These are phyloP conservation scores for Sisor rabdophorus DNA, from an alignment of 2,113 vertebrate species.

Conservation along the genomic window DNA sequence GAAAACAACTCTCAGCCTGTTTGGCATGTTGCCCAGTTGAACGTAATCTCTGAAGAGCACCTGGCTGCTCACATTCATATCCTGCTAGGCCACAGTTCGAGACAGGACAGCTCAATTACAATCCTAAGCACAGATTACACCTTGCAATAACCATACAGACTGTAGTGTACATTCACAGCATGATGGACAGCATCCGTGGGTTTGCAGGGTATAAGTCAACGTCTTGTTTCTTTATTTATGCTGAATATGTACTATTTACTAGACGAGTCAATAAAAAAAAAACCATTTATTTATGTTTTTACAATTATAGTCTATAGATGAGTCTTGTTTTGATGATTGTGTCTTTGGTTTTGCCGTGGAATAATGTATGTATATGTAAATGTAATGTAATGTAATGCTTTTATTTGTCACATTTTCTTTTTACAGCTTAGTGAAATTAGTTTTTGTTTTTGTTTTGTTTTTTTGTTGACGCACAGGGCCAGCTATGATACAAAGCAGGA, in stretches of 20 bases:
- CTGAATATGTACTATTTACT: neutral
- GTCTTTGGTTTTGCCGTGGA: neutral
- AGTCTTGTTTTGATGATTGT: neutral
- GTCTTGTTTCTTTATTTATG: neutral
- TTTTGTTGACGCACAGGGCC: no score
- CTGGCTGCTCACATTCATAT: constrained; percentile 52
- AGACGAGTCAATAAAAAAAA: no score
- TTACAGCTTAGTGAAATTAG: no score
- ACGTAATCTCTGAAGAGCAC: constrained; percentile 51
- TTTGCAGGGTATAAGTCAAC: neutral
- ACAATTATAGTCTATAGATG: neutral
- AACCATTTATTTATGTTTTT: neutral
- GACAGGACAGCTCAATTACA: constrained; percentile 58
- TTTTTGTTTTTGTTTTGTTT: no score
- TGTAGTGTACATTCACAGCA: constrained; percentile 45
- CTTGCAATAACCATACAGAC: constrained; percentile 49
- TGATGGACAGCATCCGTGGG: constrained; percentile 21
- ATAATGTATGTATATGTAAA: no score
- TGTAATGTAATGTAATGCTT: no score
- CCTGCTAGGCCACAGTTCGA: constrained; percentile 58
- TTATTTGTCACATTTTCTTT: no score
- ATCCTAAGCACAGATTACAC: constrained; percentile 44
- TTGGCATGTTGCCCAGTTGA: constrained; percentile 61
- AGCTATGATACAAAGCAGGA: no score
- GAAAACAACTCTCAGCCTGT: constrained; percentile 40